phyloP scores from a whole-genome alignment of 2,888 invertebrate species.

The Heliconius cydno region DNA sequence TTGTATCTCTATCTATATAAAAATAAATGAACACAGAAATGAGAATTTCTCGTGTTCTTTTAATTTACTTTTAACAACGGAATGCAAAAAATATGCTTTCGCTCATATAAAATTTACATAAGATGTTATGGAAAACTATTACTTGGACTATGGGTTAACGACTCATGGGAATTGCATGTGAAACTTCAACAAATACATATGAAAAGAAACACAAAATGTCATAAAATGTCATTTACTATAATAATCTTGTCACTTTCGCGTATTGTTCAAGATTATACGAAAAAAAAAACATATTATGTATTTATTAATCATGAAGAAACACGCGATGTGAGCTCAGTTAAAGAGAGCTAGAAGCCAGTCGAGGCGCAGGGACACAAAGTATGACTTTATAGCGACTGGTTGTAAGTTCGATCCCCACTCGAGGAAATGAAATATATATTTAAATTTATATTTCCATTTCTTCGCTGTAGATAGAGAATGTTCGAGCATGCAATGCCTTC shows the following conservation, averaged over 20 bases:
- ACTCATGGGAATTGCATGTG: constrained; percentile 18
- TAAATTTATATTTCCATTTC: too few relatives aligned
- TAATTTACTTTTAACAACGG: not conserved
- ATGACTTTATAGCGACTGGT: too few relatives aligned
- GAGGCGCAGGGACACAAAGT: too few relatives aligned
- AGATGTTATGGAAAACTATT: constrained; percentile 3
- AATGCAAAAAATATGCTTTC: not conserved
- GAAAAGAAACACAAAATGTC: not conserved
- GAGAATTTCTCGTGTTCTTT: not conserved
- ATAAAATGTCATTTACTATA: not conserved
- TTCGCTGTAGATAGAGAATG: too few relatives aligned
- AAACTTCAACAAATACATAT: constrained; percentile 12
- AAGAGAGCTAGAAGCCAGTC: too few relatives aligned
- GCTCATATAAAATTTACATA: not conserved
- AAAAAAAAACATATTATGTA: not conserved
- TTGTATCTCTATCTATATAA: not conserved
- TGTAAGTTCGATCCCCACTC: too few relatives aligned
- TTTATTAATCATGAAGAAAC: not conserved
- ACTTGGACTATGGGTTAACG: not conserved
- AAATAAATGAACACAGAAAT: not conserved
- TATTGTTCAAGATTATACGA: constrained; percentile 1
- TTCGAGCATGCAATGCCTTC: too few relatives aligned
- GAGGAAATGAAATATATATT: too few relatives aligned
- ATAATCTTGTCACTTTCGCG: constrained; percentile 8
- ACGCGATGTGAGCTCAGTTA: not conserved